Conservation (phyloP, 1,140 invertebrate genomes). For the Drosophila sechellia region DNA sequence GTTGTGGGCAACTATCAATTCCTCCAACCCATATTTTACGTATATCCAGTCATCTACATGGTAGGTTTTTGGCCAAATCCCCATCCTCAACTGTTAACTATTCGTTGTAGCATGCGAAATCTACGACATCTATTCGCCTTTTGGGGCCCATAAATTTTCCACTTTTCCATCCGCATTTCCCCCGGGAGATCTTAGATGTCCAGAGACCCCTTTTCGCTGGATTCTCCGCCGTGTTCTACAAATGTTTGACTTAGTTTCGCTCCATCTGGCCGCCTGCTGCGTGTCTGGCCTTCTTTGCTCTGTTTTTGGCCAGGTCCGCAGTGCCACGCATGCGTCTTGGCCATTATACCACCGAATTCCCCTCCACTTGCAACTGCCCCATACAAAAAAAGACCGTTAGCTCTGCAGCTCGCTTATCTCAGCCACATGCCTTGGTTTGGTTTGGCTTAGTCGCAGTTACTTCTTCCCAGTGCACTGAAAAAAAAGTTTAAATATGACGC, state of each 20-base stretch:
- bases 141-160: slow-evolving; percentile 74
- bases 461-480: slow-evolving; percentile 7
- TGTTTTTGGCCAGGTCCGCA: slow-evolving; percentile 22
- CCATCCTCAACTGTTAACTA: slow-evolving; percentile 34
- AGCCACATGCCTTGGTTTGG: slow-evolving; percentile 45
- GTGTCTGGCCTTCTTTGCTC: slow-evolving; percentile 48
- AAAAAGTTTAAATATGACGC: not conserved
- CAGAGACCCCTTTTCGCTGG: not conserved
- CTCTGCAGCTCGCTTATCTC: slow-evolving; percentile 61
- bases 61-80: slow-evolving; percentile 3
- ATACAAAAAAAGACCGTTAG: slow-evolving; percentile 49
- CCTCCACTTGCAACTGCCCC: not conserved
- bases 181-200: slow-evolving; percentile 33
- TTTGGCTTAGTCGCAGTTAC: slow-evolving; percentile 1
- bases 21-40: slow-evolving; percentile 25
- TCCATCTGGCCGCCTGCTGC: slow-evolving; percentile 59
- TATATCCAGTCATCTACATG: slow-evolving; percentile 7
- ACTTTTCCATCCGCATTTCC: slow-evolving; percentile 65
- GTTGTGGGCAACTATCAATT: slow-evolving; percentile 20
- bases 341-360: slow-evolving; percentile 24
- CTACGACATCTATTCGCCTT: slow-evolving; percentile 68
- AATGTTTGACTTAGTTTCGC: slow-evolving; percentile 80
- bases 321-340: slow-evolving; percentile 67
- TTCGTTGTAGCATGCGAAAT: slow-evolving; percentile 47
- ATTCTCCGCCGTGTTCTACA: slow-evolving; percentile 59